Percentiles rank a stretch among this genome's conserved stretches.
phyloP scores from a whole-genome alignment of 2,888 invertebrate genomes.

The Caenorhabditis japonica region DNA sequence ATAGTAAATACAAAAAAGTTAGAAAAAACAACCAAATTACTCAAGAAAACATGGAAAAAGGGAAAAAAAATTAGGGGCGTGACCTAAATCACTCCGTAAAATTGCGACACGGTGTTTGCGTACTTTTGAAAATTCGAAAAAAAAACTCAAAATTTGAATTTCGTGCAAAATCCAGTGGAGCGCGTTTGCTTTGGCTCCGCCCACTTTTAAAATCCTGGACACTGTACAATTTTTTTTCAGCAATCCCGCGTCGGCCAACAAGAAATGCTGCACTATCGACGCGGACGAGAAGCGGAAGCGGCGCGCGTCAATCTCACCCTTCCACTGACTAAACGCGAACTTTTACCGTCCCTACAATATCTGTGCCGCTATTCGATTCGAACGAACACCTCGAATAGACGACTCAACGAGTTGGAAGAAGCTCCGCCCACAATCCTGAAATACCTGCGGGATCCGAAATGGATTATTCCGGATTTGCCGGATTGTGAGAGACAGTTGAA shows the following conservation, averaged over 20 bases:
- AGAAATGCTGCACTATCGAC: constrained; percentile 56
- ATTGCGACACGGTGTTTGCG: no score
- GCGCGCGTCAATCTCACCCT: constrained; percentile 43
- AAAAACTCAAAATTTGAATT: no score
- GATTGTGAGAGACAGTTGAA: constrained; percentile 32
- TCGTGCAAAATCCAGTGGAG: no score
- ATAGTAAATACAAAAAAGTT: no score
- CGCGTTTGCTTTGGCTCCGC: no score
- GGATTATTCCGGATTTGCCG: constrained; percentile 52
- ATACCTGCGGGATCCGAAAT: constrained; percentile 53
- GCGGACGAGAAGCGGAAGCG: constrained; percentile 57
- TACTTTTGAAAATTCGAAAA: no score
- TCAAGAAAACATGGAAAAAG: no score
- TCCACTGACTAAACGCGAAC: constrained; percentile 47
- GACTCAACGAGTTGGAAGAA: no score
- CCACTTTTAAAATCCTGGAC: no score
- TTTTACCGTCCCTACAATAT: constrained; percentile 58
- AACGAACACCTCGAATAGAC: background rate
- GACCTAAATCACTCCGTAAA: no score
- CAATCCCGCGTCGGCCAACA: constrained; percentile 42
- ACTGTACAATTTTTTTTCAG: constrained; percentile 38
- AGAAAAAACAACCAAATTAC: no score
- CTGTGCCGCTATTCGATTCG: constrained; percentile 48
- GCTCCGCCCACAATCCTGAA: constrained; percentile 19
- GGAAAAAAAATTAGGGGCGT: background rate